phyloP scores from a whole-genome alignment of 2,113 vertebrate genomes.

The Haemorhous mexicanus region DNA sequence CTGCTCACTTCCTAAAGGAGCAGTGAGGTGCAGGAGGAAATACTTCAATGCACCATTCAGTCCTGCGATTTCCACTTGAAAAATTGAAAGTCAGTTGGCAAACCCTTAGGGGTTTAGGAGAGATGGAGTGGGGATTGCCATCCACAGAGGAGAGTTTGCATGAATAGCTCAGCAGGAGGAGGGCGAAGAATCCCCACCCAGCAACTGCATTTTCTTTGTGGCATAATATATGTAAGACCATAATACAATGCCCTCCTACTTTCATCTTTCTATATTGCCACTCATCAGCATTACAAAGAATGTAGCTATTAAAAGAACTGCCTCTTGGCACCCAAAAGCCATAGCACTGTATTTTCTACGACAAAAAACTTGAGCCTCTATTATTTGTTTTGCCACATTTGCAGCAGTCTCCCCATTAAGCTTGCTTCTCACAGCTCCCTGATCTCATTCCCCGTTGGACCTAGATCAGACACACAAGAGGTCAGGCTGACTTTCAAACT shows the following conservation, averaged over 20 bases:
- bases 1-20: neutral
- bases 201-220: conserved; percentile 55
- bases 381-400: conserved; percentile 65
- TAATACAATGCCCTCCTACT: conserved; percentile 65
- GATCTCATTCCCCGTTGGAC: conserved; percentile 59
- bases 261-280: conserved; percentile 68
- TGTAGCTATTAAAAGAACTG: conserved; percentile 58
- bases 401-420: conserved; percentile 51
- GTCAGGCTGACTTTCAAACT: conserved; percentile 67
- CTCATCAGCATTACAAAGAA: conserved; percentile 67
- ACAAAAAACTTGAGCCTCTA: conserved; percentile 34
- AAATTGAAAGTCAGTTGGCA: conserved; percentile 10
- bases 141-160: neutral
- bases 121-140: neutral
- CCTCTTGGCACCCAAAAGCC: conserved; percentile 52
- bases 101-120: neutral
- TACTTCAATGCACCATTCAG: neutral
- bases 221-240: conserved; percentile 61
- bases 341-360: conserved; percentile 56
- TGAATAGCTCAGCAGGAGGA: conserved; percentile 34
- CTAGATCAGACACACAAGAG: conserved; percentile 60
- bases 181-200: conserved; percentile 42
- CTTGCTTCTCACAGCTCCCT: conserved; percentile 59
- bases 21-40: conserved; percentile 5
- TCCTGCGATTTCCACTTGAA: conserved; percentile 14